These are phyloP conservation scores for Haplochromis burtoni DNA, from an alignment of 2,113 vertebrate genomes.

Conservation along the genomic window DNA sequence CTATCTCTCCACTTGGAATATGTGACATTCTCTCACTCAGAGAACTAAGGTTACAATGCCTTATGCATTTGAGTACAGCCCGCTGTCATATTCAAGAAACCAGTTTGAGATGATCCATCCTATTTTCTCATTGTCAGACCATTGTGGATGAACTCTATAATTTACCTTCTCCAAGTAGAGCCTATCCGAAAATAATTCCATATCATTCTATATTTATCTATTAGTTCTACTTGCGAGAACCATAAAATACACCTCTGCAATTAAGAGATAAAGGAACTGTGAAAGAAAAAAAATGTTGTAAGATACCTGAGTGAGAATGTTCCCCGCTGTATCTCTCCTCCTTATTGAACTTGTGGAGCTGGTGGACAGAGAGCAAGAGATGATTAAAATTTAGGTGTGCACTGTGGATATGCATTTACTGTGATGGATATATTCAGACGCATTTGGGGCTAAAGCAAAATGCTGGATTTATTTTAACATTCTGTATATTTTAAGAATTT, in stretches of 20 bases:
- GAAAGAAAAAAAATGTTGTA: not conserved
- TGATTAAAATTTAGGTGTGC: not conserved
- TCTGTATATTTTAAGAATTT: not conserved
- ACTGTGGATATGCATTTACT: not conserved
- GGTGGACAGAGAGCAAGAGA: conserved; percentile 23
- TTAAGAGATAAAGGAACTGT: not conserved
- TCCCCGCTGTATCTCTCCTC: conserved; percentile 79
- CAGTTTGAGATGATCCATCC: not conserved
- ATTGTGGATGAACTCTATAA: not conserved
- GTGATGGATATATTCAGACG: not conserved
- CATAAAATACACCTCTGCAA: not conserved
- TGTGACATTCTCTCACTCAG: not conserved
- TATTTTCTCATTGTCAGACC: not conserved
- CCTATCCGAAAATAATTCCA: not conserved
- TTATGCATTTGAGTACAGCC: not conserved
- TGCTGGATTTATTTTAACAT: not conserved
- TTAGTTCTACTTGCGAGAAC: not conserved
- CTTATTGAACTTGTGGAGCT: conserved; percentile 78
- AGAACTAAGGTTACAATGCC: not conserved
- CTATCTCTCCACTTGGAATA: not conserved
- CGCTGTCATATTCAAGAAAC: not conserved
- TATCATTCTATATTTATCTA: not conserved
- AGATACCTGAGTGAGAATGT: conserved; percentile 81
- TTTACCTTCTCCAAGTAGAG: not conserved
- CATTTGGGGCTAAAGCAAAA: not conserved